A percentile compares a stretch with the other conserved stretches of the same genome.
These are phyloP conservation scores for Hymenochirus boettgeri DNA, from an alignment of 2,113 vertebrate genomes.

Conservation along the genomic window DNA sequence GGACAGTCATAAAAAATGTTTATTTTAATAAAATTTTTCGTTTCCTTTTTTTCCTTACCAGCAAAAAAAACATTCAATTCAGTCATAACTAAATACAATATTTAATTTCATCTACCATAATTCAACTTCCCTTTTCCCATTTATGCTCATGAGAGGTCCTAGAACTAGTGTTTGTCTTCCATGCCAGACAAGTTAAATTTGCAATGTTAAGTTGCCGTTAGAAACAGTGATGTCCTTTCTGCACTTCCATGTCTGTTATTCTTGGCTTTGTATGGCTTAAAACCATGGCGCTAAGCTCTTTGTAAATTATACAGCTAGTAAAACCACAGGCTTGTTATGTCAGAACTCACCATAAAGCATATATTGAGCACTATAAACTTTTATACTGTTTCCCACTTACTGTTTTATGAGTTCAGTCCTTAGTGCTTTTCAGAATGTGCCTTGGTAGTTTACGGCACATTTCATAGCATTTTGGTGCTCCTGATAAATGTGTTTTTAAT, in stretches of 20 bases:
- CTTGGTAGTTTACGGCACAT: neutral
- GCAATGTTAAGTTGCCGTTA: constrained; percentile 3
- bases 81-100: too few species aligned
- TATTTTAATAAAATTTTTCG: too few species aligned
- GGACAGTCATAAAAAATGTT: too few species aligned
- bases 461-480: constrained; percentile 1
- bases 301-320: constrained; percentile 39
- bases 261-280: constrained; percentile 28
- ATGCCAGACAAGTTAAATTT: constrained; percentile 1
- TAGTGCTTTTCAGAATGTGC: constrained; percentile 20
- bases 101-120: too few species aligned
- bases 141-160: too few species aligned
- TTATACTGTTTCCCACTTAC: constrained; percentile 42
- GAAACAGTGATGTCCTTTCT: constrained; percentile 21
- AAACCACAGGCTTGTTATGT: constrained; percentile 42
- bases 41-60: too few species aligned
- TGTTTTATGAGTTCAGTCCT: constrained; percentile 32
- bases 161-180: too few species aligned
- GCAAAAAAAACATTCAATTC: too few species aligned
- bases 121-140: too few species aligned
- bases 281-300: constrained; percentile 40
- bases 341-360: constrained; percentile 34
- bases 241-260: constrained; percentile 23
- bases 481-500: constrained; percentile 14
- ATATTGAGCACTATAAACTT: constrained; percentile 36